These are phyloP conservation scores for Synergus umbraculus DNA, from an alignment of 2,888 invertebrate species.

Conservation along the genomic window DNA sequence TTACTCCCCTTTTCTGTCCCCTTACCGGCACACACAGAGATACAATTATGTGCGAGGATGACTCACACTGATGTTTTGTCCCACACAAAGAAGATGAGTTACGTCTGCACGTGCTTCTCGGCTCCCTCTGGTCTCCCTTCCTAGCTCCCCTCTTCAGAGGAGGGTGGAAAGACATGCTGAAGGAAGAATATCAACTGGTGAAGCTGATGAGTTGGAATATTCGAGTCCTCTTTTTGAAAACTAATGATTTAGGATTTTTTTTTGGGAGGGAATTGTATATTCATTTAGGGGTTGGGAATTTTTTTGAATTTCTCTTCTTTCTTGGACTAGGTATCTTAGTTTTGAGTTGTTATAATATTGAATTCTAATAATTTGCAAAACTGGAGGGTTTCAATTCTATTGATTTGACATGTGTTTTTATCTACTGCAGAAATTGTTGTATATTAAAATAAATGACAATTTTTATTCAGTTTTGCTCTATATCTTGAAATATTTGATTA, in stretches of 20 bases:
- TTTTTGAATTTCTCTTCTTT: no score
- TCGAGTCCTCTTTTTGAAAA: not conserved
- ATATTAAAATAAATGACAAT: not conserved
- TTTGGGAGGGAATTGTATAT: not conserved
- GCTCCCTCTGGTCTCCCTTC: slow-evolving; percentile 44
- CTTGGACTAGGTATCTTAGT: no score
- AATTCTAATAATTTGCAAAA: no score
- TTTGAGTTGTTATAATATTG: no score
- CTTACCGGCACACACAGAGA: not conserved
- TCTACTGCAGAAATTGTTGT: not conserved
- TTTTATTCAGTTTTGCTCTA: no score
- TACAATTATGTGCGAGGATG: slow-evolving; percentile 35
- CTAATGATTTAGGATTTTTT: not conserved
- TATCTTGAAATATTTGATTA: no score
- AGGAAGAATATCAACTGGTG: not conserved
- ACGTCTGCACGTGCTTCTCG: slow-evolving; percentile 42
- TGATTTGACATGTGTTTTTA: no score
- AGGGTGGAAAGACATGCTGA: slow-evolving; percentile 44
- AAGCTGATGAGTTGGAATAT: not conserved
- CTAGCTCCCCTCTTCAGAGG: slow-evolving; percentile 49
- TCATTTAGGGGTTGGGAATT: not conserved
- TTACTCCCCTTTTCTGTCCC: slow-evolving; percentile 47
- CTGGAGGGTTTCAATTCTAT: no score
- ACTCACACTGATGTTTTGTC: slow-evolving; percentile 71
- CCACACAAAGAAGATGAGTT: slow-evolving; percentile 55